Base-by-base conservation (phyloP, 1,140 invertebrate species). In the Tigriopus japonicus region DNA sequence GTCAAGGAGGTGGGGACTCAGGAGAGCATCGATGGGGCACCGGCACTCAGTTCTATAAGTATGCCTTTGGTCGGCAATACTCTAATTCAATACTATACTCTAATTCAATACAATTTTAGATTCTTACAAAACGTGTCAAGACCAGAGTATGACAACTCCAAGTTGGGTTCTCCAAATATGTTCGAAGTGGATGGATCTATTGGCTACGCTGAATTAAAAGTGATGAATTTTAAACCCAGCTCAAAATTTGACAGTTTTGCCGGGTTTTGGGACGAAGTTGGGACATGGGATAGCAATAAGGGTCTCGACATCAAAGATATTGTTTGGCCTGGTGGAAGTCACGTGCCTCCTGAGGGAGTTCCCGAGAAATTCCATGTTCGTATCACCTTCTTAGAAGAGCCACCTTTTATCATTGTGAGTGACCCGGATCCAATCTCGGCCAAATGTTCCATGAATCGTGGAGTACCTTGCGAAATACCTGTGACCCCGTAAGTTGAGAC, bases 321-420 rank as follows among this genome's bases (percentile, higher is more conserved):
- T 59, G 87, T 93, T 3, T 98, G 94, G 93, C 94, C 93, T 0
- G 93, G 91, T 13, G 87, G 87, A 63, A 81, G 83, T 63, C 87
- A 93, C 66, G 89, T 86, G 23, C 92, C 93, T 14, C 93, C 93
- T 0, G 85, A 91, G 71, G 92, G 92, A 28, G 88, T 90, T 6
- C 92, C 93, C 0, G 90, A 94, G 69, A 94, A 92, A 72, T 94
- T 93, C 73, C 84, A 92, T 72, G 77, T 98, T 67, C 84, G 85
- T 71, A 92, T 98, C 56, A 88, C 89, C n/a, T 98, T 96, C 69
- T 74, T 98, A 55, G 87, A 96, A 70, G 93, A 98, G 72, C 82
- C 87, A 21, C 94, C 94, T 5, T 98, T 96, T 72, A 91, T 98
- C 62, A 89, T 85, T 73, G 75, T 92, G 62, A 82, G 86, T 15